A percentile compares a stretch with the other conserved stretches of the same genome.
Evolutionary conservation across 2,888 invertebrate species (phyloP).

Genomic region (Dorcus hopei): DNA sequence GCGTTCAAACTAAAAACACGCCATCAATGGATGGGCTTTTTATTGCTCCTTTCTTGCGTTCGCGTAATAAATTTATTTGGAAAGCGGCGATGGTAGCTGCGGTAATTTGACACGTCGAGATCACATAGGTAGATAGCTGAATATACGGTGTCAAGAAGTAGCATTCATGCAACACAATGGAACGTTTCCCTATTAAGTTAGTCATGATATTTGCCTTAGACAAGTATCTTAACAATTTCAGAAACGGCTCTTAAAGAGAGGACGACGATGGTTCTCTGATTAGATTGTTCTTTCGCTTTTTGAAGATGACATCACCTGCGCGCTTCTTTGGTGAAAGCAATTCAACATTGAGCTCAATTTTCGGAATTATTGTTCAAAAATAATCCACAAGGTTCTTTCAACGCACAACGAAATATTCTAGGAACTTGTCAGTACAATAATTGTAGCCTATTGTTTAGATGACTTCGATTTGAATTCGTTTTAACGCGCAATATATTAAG

Average conservation of each 20-base stretch:
- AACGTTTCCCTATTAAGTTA: constrained; percentile 5
- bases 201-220: constrained; percentile 6
- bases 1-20: too few relatives aligned
- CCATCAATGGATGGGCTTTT: too few relatives aligned
- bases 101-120: constrained; percentile 8
- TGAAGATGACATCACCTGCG: not conserved
- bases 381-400: too few relatives aligned
- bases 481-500: too few relatives aligned
- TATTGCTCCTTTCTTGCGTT: not conserved
- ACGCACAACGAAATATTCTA: too few relatives aligned
- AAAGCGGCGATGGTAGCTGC: constrained; percentile 3
- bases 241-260: constrained; percentile 6
- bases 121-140: constrained; percentile 2
- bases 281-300: constrained; percentile 1
- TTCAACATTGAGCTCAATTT: not conserved
- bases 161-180: constrained; percentile 5
- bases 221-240: constrained; percentile 4
- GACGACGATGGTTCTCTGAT: constrained; percentile 3
- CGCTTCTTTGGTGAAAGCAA: not conserved
- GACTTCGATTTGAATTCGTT: too few relatives aligned
- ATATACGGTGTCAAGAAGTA: constrained; percentile 8
- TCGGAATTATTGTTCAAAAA: too few relatives aligned
- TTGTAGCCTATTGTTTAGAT: too few relatives aligned
- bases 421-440: too few relatives aligned
- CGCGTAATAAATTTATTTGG: constrained; percentile 2